phyloP scores from a whole-genome alignment of 2,113 vertebrate genomes.

The Malurus alboscapulatus region DNA sequence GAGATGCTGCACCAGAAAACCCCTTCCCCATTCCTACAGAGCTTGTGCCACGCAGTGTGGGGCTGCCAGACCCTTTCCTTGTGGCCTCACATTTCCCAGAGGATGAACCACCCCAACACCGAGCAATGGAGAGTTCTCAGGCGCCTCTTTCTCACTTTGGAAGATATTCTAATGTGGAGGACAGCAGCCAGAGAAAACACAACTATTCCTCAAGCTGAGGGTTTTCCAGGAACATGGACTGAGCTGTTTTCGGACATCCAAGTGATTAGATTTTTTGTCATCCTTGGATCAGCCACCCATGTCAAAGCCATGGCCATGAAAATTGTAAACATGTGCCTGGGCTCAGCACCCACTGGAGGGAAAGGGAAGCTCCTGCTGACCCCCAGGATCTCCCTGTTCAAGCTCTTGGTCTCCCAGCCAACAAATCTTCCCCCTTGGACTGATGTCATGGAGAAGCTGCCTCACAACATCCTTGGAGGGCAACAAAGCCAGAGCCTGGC shows the following conservation, averaged over 20 bases:
- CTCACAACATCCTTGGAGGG: neutral
- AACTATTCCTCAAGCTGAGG: neutral
- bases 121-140: neutral
- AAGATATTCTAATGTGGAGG: neutral
- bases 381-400: neutral
- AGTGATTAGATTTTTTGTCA: neutral
- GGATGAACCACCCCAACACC: neutral
- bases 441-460: neutral
- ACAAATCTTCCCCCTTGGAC: neutral
- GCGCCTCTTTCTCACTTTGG: neutral
- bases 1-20: neutral
- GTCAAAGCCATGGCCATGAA: neutral
- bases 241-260: neutral
- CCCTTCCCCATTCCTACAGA: neutral
- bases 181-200: neutral
- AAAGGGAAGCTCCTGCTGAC: neutral
- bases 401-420: neutral
- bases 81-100: rapidly evolving
- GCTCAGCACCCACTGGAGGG: neutral
- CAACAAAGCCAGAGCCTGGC: neutral
- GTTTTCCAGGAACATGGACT: neutral
- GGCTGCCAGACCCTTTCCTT: neutral
- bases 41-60: rapidly evolving
- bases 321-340: neutral
- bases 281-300: neutral